phyloP scores from a whole-genome alignment of 2,888 invertebrate genomes.

The Endotricha flammealis region DNA sequence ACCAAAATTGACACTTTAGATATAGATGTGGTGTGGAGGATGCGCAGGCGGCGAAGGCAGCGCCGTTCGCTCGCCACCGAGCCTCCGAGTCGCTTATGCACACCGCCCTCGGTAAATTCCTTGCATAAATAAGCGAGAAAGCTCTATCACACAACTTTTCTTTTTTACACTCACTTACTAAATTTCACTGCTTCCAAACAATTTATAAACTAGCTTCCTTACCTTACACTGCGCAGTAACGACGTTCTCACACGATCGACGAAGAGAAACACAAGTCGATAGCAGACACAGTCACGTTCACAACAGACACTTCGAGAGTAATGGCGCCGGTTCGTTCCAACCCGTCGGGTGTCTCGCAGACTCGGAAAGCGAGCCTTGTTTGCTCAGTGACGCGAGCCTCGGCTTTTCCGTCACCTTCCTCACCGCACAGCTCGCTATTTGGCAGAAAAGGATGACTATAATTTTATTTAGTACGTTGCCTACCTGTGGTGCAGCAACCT shows the following conservation, averaged over 20 bases:
- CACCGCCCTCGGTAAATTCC: slow-evolving; percentile 74
- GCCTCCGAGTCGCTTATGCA: slow-evolving; percentile 63
- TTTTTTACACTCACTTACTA: slow-evolving; percentile 51
- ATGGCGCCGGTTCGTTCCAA: slow-evolving; percentile 67
- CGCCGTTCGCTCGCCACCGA: slow-evolving; percentile 55
- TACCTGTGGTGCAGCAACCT: slow-evolving; percentile 73
- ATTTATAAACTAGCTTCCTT: slow-evolving; percentile 59
- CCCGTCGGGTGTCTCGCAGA: slow-evolving; percentile 56
- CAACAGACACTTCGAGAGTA: slow-evolving; percentile 64
- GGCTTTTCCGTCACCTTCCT: slow-evolving; percentile 40
- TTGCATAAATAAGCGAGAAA: slow-evolving; percentile 75
- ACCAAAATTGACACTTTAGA: slow-evolving; percentile 51
- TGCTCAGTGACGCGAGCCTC: slow-evolving; percentile 62
- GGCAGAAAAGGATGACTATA: slow-evolving; percentile 40
- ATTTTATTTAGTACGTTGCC: slow-evolving; percentile 26
- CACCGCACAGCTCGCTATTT: slow-evolving; percentile 5
- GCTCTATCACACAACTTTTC: slow-evolving; percentile 46
- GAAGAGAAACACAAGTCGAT: slow-evolving; percentile 61
- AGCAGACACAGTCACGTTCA: slow-evolving; percentile 71
- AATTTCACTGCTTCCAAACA: slow-evolving; percentile 61
- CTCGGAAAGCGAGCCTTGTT: slow-evolving; percentile 74
- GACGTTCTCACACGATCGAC: slow-evolving; percentile 71
- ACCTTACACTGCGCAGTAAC: slow-evolving; percentile 75
- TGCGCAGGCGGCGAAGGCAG: slow-evolving; percentile 64
- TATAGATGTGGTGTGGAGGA: slow-evolving; percentile 43